Base-by-base conservation (phyloP, 2,888 invertebrate species). In the Drosophila crucigera region DNA sequence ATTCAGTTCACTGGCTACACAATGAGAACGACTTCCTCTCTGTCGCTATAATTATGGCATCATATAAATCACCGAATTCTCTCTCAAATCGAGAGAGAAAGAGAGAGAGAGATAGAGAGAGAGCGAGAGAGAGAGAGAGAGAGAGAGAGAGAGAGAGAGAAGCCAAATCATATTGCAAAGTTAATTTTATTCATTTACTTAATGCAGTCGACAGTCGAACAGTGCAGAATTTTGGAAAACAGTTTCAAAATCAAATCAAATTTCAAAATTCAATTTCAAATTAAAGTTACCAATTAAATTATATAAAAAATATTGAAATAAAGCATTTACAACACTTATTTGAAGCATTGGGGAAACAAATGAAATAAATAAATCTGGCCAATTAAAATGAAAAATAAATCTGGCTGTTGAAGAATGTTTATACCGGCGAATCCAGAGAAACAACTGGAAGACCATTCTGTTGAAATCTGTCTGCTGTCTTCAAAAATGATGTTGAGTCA, bases 11-110 rank as follows among this genome's bases (percentile, higher is more conserved):
- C n/a, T 14, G 53, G 49, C 43, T 25, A 54, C 10, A 59, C 49
- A 58, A 52, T 66, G 63, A 66, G 60, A 62, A 59, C 50, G 59
- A 78, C 78, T 78, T 78, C 77, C 77, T 70, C 56, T 76, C 35
- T 14, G 25, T 2, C 11, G 39, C 31, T 39, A 31, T 28, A 58
- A 67, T 71, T 61, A 30, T 55, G 35, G 55, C 37, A 31, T 53
- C 52, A 39, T 37, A 50, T 7, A 53, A 68, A 64, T 67, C 64
- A 63, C n/a, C 25, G 37, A n/a, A 16, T 25, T 14, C 10, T 19
- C 6, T 22, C 55, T 16, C 47, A 47, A 25, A 47, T 16, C 47
- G 9, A 25, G 47, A 47, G 7, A 22, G 6, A 43, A 11, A 5
- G 41, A 9, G 0, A 2, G 1, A 2, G 9, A 39, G 4, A 5